Base-by-base conservation (phyloP, 2,113 vertebrate genomes). In the Orthochromis malagaraziensis region DNA sequence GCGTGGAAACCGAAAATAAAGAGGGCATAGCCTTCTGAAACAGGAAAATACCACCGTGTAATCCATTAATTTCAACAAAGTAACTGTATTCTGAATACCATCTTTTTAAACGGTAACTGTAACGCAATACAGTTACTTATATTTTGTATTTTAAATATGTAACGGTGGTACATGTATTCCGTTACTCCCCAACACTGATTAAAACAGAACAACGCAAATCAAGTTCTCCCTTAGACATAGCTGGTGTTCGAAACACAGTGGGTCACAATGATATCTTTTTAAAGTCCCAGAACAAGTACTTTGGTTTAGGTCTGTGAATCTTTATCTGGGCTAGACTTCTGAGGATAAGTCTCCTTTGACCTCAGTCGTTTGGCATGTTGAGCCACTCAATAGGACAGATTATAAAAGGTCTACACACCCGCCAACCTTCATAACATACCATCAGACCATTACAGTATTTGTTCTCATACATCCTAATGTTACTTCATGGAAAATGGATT, bases 271-370 rank as follows among this genome's bases (percentile, higher is more conserved):
- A 81, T 57, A 80, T 58, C 26, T 81, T 58, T 79, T 87, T 85
- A 31, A 57, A 54, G 81, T 83, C 83, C 55, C 42, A 40, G 81
- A 55, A 65, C 53, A 87, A 88, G 57, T 31, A 63, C 81, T 40
- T 70, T 85, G 73, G 90, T 91, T 19, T 90, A 88, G 85, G 57
- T 87, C 45, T 79, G 73, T 87, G 77, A 89, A 42, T 84, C 83
- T 83, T 93, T 93, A 93, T 94, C 91, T 92, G 82, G 85, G 88
- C 84, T 82, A 79, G 54, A 86, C 89, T 91, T 60, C 89, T 91
- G 84, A 89, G 89, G 80, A 86, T 45, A 91, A 90, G 89, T 89
- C 31, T 91, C 45, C 45, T 84, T 88, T 95, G 95, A 96, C 94
- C 89, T 95, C 93, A 91, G 82, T 77, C 81, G 51, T 29, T 26